phyloP scores from a whole-genome alignment of 2,888 invertebrate species.

The Pinctada fucata region DNA sequence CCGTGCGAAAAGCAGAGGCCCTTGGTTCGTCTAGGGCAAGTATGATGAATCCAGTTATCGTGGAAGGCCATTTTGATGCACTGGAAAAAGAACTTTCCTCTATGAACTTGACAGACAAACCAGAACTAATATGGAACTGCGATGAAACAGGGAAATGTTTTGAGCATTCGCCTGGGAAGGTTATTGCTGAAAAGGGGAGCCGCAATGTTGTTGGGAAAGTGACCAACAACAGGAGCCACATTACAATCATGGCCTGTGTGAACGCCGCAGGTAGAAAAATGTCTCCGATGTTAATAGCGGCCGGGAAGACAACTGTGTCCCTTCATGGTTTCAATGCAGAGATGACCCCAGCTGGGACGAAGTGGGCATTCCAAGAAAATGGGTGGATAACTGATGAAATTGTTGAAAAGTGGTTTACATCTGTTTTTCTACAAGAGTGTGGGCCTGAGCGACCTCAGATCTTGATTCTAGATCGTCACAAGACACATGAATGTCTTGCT shows the following conservation, averaged over 20 bases:
- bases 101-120: not conserved
- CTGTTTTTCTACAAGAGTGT: not conserved
- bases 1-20: slow-evolving; percentile 9
- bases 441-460: too few species aligned
- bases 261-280: slow-evolving; percentile 45
- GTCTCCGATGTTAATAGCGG: slow-evolving; percentile 46
- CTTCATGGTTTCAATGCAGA: slow-evolving; percentile 41
- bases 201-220: slow-evolving; percentile 14
- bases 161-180: slow-evolving; percentile 15
- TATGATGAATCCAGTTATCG: slow-evolving; percentile 34
- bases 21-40: slow-evolving; percentile 19
- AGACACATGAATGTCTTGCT: too few species aligned
- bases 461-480: too few species aligned
- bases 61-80: slow-evolving; percentile 19
- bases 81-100: not conserved
- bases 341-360: slow-evolving; percentile 36
- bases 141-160: slow-evolving; percentile 36
- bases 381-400: slow-evolving; percentile 47
- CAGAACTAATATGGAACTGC: slow-evolving; percentile 33
- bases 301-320: slow-evolving; percentile 45
- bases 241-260: slow-evolving; percentile 43
- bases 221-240: not conserved
- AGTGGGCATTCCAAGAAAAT: slow-evolving; percentile 47
- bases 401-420: not conserved
- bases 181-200: slow-evolving; percentile 14